phyloP scores from a whole-genome alignment of 1,140 invertebrate genomes.

The Drosophila truncata region DNA sequence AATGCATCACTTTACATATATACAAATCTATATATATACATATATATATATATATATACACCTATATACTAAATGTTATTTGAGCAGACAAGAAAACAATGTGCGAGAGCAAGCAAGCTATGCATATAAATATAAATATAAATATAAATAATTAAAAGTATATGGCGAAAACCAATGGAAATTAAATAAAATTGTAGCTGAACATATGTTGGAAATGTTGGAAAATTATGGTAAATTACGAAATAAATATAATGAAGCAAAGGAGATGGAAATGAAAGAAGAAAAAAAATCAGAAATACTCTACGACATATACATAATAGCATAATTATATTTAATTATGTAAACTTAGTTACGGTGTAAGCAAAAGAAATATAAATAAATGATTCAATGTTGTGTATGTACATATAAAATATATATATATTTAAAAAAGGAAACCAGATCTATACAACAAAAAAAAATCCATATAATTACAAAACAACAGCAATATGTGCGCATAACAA shows the following conservation, averaged over 20 bases:
- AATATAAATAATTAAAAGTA: conserved; percentile 58
- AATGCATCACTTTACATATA: conserved; percentile 68
- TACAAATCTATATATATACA: conserved; percentile 70
- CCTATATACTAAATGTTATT: conserved; percentile 78
- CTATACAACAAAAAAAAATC: conserved; percentile 43
- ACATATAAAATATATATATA: conserved; percentile 75
- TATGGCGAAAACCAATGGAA: conserved; percentile 47
- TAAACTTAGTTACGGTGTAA: conserved; percentile 76
- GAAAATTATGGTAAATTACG: conserved; percentile 53
- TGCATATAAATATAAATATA: conserved; percentile 69
- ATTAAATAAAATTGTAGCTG: conserved; percentile 64
- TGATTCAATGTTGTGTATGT: conserved; percentile 83
- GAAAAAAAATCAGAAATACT: conserved; percentile 28
- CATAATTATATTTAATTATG: conserved; percentile 80
- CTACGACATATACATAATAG: conserved; percentile 63
- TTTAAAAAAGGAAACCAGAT: conserved; percentile 33
- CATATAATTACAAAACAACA: conserved; percentile 62
- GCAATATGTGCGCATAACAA: conserved; percentile 60
- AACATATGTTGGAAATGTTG: conserved; percentile 70
- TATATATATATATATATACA: conserved; percentile 50
- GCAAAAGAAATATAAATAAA: conserved; percentile 75
- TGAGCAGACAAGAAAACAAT: conserved; percentile 69
- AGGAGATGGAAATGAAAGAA: too few species aligned
- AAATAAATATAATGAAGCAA: conserved; percentile 35
- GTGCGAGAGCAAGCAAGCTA: conserved; percentile 64